Evolutionary conservation across 2,888 invertebrate genomes (phyloP).

Genomic region (Cylindroiulus punctatus): DNA sequence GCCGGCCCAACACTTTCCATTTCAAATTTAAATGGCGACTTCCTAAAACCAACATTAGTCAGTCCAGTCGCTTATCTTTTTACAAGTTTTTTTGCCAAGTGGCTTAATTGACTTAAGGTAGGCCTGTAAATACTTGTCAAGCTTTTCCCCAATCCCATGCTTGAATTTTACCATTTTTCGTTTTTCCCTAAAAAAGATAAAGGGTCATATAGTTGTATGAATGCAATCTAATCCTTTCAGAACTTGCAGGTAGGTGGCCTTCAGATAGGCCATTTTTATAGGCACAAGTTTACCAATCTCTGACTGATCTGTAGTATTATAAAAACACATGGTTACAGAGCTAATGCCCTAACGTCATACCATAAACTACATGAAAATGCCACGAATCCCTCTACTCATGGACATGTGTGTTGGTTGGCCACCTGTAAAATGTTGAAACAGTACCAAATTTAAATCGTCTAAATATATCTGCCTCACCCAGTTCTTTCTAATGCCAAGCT

Average conservation of each 20-base stretch:
- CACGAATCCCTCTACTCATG: no score
- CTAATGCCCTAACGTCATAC: no score
- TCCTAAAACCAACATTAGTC: not conserved
- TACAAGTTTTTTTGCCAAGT: slow-evolving; percentile 6
- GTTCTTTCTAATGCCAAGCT: no score
- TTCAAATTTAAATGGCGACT: not conserved
- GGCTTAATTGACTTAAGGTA: slow-evolving; percentile 23
- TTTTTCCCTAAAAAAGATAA: not conserved
- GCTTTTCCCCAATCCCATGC: not conserved
- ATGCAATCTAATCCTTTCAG: not conserved
- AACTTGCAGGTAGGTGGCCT: not conserved
- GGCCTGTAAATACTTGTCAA: slow-evolving; percentile 13
- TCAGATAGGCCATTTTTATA: not conserved
- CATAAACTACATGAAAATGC: no score
- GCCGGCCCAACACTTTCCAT: not conserved
- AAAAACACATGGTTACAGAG: no score
- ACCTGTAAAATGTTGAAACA: no score
- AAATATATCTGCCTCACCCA: no score
- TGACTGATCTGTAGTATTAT: no score
- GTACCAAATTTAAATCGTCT: no score
- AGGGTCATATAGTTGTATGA: slow-evolving; percentile 15
- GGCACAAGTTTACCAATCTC: not conserved
- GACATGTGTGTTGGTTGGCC: no score
- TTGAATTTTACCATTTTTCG: not conserved
- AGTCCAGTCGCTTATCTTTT: not conserved